Evolutionary conservation across 2,113 vertebrate species (phyloP).

Genomic region (Anser cygnoides): DNA sequence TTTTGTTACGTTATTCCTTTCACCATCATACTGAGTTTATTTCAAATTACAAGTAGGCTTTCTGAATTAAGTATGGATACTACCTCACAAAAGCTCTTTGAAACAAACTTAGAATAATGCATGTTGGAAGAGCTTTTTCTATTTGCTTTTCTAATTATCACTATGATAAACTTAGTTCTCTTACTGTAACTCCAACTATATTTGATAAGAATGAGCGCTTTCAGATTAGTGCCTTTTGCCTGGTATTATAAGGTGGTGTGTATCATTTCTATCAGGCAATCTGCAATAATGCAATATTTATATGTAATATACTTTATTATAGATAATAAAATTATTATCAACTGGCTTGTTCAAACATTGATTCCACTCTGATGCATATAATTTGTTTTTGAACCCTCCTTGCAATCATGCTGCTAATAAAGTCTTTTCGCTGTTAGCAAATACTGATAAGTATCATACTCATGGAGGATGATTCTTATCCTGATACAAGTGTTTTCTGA

Average conservation of each 20-base stretch:
- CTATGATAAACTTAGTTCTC: not conserved
- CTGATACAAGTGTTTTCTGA: not conserved
- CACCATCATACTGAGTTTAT: not conserved
- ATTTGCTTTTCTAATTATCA: conserved; percentile 24
- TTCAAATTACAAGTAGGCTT: not conserved
- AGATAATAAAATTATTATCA: conserved; percentile 13
- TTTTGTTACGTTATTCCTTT: not conserved
- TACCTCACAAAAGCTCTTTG: not conserved
- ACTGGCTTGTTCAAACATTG: not conserved
- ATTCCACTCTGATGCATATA: not conserved
- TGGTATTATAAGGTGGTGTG: not conserved
- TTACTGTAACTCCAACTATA: not conserved
- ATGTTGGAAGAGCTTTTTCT: not conserved
- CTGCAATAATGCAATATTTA: not conserved
- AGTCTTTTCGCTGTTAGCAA: not conserved
- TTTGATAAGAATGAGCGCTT: conserved; percentile 23
- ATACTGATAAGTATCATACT: not conserved
- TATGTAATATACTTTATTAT: not conserved
- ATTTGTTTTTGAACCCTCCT: not conserved
- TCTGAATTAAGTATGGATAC: not conserved
- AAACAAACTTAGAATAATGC: not conserved
- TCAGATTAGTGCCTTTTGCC: not conserved
- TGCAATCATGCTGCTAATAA: not conserved
- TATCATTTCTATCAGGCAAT: conserved; percentile 1
- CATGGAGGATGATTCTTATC: not conserved